Conservation (phyloP, 2,797 vertebrate genomes). For the Ptychobarbus kaznakovi region DNA sequence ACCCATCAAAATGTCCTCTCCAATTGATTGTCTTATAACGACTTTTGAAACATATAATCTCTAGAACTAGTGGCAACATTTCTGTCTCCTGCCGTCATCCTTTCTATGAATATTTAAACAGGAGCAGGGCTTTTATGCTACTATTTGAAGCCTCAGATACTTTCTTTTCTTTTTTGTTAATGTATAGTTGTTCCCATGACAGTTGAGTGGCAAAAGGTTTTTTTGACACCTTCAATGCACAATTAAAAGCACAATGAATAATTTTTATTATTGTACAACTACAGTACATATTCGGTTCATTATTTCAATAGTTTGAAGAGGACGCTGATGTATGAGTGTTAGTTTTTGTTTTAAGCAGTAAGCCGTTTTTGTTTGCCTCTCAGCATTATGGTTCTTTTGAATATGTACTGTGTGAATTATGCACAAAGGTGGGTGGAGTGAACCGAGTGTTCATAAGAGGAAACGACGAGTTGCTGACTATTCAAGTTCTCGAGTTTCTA, state of each 20-base stretch:
- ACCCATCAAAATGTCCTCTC: slow-evolving; percentile 8
- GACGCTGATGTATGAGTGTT: neutral
- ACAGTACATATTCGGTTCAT: neutral
- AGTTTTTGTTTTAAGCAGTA: slow-evolving; percentile 7
- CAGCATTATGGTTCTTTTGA: slow-evolving; percentile 28
- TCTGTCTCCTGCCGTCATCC: slow-evolving; percentile 14
- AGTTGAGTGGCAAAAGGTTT: neutral
- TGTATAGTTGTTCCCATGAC: neutral
- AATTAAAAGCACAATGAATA: slow-evolving; percentile 11
- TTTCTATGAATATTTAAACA: slow-evolving; percentile 55
- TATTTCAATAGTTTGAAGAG: slow-evolving; percentile 16
- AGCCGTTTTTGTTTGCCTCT: slow-evolving; percentile 5
- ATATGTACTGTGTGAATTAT: slow-evolving; percentile 10
- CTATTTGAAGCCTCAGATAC: slow-evolving; percentile 11
- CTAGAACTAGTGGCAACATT: slow-evolving; percentile 36
- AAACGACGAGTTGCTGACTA: neutral
- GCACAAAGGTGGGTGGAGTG: slow-evolving; percentile 19
- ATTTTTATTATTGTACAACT: neutral
- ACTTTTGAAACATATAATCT: slow-evolving; percentile 37
- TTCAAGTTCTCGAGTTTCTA: neutral
- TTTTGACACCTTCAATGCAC: neutral
- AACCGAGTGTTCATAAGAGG: slow-evolving; percentile 7
- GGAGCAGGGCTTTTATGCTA: slow-evolving; percentile 16
- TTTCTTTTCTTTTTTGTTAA: slow-evolving; percentile 6
- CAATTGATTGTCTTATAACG: slow-evolving; percentile 8